Evolutionary conservation across 2,888 invertebrate genomes (phyloP), one percentile per base, ranked within the genome.

Genomic region (Stenodema calcarata): DNA sequence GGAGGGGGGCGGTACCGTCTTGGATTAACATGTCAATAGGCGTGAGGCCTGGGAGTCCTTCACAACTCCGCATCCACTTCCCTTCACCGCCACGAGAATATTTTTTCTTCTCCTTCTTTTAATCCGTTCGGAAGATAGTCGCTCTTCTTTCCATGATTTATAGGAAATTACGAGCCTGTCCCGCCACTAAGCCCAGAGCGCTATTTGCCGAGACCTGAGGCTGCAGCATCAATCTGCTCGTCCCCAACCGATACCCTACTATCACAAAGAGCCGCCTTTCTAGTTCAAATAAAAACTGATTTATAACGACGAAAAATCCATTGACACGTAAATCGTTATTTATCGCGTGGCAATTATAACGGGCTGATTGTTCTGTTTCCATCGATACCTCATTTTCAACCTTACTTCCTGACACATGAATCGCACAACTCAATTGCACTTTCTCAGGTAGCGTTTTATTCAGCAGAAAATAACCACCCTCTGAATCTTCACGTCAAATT

Each of bases 21-120:
- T 7, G 62, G 81, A 81, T 81, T 81, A 81, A 81, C 81, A 81
- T 81, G 81, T 81, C 81, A 81, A 81, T 81, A 35, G 81, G 30
- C 75, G 50, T 76, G 75, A 76, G 50, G 30, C 81, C 54, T 54
- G 12, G 75, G 16, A 75, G 75, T 75, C 75, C 76, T 76, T 76
- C 76, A 76, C 76, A 76, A 41, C 76, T 76, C 41, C 28, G 30
- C 16, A 28, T 28, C 76, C 41, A 35, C 30, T 41, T 35, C 41
- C 18, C 76, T 76, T 76, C 76, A 42, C 23, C 70, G 0, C 27
- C 35, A 6, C 1, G 28, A 35, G 35, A 35, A 35, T 12, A 28
- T 18, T 12, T 35, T 35, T n/a, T n/a, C n/a, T 75, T 35, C 41
- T 42, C n/a, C 14, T 76, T 23, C 9, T 23, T 70, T 27, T 12